Conservation (phyloP, 1,140 invertebrate species). For the Hyphantria cunea region DNA sequence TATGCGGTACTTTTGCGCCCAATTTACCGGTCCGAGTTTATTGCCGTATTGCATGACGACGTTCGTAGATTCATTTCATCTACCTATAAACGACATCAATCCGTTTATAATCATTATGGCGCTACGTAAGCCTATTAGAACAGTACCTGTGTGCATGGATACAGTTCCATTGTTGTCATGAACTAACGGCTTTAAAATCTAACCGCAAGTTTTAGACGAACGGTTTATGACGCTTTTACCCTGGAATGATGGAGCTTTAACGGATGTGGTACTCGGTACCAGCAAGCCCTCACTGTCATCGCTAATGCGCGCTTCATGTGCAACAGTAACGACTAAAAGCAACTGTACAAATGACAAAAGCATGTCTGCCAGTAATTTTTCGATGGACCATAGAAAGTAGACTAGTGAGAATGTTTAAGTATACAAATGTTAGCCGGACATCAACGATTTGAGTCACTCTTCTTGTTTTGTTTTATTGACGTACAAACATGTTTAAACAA, state of each 20-base stretch:
- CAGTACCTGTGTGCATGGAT: constrained; percentile 3
- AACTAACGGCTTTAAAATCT: constrained; percentile 15
- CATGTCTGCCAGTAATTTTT: constrained; percentile 22
- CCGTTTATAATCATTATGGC: constrained; percentile 3
- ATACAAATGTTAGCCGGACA: constrained; percentile 14
- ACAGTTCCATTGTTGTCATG: constrained; percentile 26
- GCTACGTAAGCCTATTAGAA: constrained; percentile 16
- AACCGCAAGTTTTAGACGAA: constrained; percentile 21
- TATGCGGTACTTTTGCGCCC: constrained; percentile 7
- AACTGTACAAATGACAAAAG: constrained; percentile 24
- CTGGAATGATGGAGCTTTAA: constrained; percentile 7
- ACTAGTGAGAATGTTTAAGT: constrained; percentile 7
- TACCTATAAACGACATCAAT: constrained; percentile 20
- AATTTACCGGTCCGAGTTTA: constrained; percentile 21
- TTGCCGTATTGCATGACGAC: constrained; percentile 15
- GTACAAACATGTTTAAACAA: too few relatives aligned
- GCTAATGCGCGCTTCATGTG: constrained; percentile 32
- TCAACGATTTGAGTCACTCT: neutral
- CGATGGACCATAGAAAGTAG: constrained; percentile 25
- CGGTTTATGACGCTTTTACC: constrained; percentile 13
- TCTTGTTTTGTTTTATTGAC: constrained; percentile 9
- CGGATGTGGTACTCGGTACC: constrained; percentile 4
- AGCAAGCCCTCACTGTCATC: constrained; percentile 2
- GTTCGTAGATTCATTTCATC: constrained; percentile 10
- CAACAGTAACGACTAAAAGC: constrained; percentile 16